A percentile compares a stretch with the other conserved stretches of the same genome.
phyloP scores from a whole-genome alignment of 2,797 vertebrate species.

The Dermochelys coriacea region DNA sequence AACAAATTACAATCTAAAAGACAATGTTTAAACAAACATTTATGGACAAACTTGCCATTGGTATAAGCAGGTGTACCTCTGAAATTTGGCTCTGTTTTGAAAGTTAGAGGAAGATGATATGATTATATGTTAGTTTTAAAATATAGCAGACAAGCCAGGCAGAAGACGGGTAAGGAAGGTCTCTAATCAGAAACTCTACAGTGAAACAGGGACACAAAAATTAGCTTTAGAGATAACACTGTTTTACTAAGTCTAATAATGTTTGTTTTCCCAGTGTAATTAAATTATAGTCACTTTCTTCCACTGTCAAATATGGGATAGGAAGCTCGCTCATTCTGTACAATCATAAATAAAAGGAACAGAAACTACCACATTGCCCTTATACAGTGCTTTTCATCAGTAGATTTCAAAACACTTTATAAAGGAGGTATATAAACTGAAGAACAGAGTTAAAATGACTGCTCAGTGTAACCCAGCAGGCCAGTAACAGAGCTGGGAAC shows the following conservation, averaged over 20 bases:
- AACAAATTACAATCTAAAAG: not conserved
- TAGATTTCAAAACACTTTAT: not conserved
- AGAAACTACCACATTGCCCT: not conserved
- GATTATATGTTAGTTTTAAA: not conserved
- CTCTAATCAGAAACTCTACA: not conserved
- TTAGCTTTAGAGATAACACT: not conserved
- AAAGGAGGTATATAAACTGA: not conserved
- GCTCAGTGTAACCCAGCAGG: not conserved
- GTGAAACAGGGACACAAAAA: not conserved
- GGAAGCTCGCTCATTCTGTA: not conserved
- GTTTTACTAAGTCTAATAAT: not conserved
- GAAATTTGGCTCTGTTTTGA: not conserved
- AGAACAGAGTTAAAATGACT: not conserved
- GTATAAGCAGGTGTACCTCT: not conserved
- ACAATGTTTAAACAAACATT: not conserved
- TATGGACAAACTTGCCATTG: not conserved
- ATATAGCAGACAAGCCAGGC: not conserved
- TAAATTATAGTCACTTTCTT: not conserved
- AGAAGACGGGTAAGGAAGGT: not conserved
- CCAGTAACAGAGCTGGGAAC: not conserved
- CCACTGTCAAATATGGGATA: not conserved
- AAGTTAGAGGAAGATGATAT: not conserved
- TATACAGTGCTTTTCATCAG: not conserved
- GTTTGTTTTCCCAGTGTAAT: not conserved
- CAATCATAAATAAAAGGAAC: not conserved